Base-by-base conservation (phyloP, 30 jellyfish, hydroid and myxozoan species). In the Cassiopea xamachana region DNA sequence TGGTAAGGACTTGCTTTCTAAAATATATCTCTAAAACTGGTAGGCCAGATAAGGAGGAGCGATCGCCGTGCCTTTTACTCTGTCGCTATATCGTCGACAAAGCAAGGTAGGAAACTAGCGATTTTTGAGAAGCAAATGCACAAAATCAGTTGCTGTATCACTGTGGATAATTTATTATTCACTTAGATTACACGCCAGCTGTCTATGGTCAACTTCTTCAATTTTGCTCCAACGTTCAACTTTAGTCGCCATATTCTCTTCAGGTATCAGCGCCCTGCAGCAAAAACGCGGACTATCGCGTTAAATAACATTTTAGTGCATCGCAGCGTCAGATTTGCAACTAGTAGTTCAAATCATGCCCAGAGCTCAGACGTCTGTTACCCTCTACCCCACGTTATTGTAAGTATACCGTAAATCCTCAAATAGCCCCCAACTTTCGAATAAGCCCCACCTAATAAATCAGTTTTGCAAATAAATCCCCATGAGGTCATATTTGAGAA, bases 181-280 rank as follows among this genome's bases (percentile, higher is more conserved):
- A 8, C 16, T 7, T 6, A 68, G 77, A 44, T 68, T 44, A 68
- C 77, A 18, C 13, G 77, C 77, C 77, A 68, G 77, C 77, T 68
- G 77, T 68, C n/a, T 68, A 68, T 68, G 7, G 7, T 27, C 39
- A 44, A 68, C 77, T 68, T 68, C 14, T 68, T 4, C 4, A 68
- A 5, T 68, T 68, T 7, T 68, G 77, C 69, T 76, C 85, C 48
- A 16, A 43, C 46, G 69, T 43, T 76, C 85, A 16, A 7, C 67
- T 76, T 47, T 47, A 51, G 85, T 76, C 85, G 85, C 85, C 85
- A 76, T 76, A 45, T 76, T 76, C 71, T 43, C 67, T 48, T 76
- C 71, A 76, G 85, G 67, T 76, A 76, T 47, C 45, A 73, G 17
- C 46, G 45, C 67, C 13, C 19, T 45, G 67, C 48, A 71, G n/a